Evolutionary conservation across 1,140 invertebrate genomes (phyloP), one percentile per base, ranked within the genome.

Genomic region (Caenorhabditis tropicalis): DNA sequence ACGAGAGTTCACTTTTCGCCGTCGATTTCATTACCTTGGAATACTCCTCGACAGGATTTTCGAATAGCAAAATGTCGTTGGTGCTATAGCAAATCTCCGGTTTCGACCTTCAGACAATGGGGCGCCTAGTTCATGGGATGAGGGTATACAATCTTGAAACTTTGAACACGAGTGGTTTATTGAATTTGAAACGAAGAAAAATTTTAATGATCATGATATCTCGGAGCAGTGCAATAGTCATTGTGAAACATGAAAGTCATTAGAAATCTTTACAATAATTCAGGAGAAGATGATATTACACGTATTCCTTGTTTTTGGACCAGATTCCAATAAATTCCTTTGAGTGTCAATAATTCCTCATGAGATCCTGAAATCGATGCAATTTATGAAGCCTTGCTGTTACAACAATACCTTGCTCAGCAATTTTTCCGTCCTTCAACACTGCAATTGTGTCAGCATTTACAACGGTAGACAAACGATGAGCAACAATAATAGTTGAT

Each of bases 401-500:
- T n/a, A n/a, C n/a, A n/a, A n/a, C n/a, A n/a, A n/a, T n/a, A n/a
- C n/a, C 86, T 58, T 87, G 36, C 86, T 92, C 92, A 9, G 88
- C 86, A 10, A 92, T 87, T 33, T 87, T 70, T 79, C 92, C 92
- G 4, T 89, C 43, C 56, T 91, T 87, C 15, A 92, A 58, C 9
- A 92, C 92, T 2, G 79, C 60, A 87, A 89, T 12, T 89, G 12
- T 33, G 87, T 88, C 33, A 91, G 91, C 10, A 92, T 88, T 79
- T 2, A 43, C 16, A 16, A 86, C 51, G 10, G 92, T 92, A 27
- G 92, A 92, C 48, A 92, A 89, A 36, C 92, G 84, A 85, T 92
- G 92, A 24, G 92, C 92, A 39, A 92, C 33, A 87, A 43, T 12
- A 86, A 88, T 36, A 87, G 80, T 83, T 83, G 88, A n/a, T 84